Conservation (phyloP, 1,140 invertebrate genomes). For the Vanessa tameamea region DNA sequence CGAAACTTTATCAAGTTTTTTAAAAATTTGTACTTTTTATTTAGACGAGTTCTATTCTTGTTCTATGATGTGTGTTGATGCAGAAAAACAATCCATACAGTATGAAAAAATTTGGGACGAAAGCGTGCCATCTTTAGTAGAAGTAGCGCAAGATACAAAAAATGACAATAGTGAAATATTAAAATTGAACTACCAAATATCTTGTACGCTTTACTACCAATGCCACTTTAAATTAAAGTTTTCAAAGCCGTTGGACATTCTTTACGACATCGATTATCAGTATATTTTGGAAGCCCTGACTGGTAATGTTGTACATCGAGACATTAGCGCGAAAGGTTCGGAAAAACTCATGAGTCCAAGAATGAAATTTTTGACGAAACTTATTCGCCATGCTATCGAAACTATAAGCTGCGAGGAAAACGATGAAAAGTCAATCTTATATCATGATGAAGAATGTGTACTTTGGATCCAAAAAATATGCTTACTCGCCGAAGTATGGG, state of each 20-base stretch:
- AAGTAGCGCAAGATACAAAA: constrained; percentile 88
- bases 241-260: constrained; percentile 85
- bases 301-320: constrained; percentile 52
- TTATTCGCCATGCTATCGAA: constrained; percentile 85
- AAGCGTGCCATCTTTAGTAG: constrained; percentile 85
- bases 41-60: constrained; percentile 89
- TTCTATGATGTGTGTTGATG: constrained; percentile 66
- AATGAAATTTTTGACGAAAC: constrained; percentile 84
- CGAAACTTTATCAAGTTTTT: constrained; percentile 84
- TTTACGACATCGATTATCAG: constrained; percentile 86
- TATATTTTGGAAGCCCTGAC: constrained; percentile 66
- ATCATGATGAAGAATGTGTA: constrained; percentile 82
- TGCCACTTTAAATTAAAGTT: constrained; percentile 89
- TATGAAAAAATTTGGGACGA: constrained; percentile 87
- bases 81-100: constrained; percentile 78
- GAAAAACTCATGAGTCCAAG: constrained; percentile 81
- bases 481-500: constrained; percentile 89
- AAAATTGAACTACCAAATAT: constrained; percentile 89
- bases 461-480: constrained; percentile 87
- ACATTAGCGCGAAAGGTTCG: constrained; percentile 59
- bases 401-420: constrained; percentile 76
- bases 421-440: constrained; percentile 48
- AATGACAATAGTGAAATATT: constrained; percentile 88
- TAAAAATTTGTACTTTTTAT: constrained; percentile 86
- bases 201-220: constrained; percentile 88